Conservation (phyloP, 2,888 invertebrate genomes). For the Adelphocoris suturalis region DNA sequence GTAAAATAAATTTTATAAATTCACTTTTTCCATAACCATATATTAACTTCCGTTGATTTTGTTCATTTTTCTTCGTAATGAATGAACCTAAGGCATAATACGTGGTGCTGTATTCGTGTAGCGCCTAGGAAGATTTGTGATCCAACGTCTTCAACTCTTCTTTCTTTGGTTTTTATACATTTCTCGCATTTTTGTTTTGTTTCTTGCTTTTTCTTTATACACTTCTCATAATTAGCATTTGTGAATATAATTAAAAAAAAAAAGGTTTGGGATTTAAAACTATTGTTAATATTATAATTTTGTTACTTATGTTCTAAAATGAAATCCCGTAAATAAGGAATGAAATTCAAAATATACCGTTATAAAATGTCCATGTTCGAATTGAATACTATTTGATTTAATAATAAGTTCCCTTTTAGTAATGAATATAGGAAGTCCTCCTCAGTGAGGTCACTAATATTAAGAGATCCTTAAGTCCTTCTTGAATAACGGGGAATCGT, state of each 20-base stretch:
- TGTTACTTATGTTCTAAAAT: slow-evolving; percentile 67
- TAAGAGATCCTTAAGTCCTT: too few relatives aligned
- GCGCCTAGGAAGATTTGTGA: slow-evolving; percentile 50
- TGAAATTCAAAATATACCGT: slow-evolving; percentile 70
- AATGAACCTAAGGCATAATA: slow-evolving; percentile 39
- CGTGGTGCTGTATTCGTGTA: slow-evolving; percentile 16
- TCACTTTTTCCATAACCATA: not conserved
- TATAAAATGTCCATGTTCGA: slow-evolving; percentile 63
- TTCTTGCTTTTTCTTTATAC: slow-evolving; percentile 54
- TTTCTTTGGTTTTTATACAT: slow-evolving; percentile 47
- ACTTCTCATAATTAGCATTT: slow-evolving; percentile 66
- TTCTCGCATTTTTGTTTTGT: slow-evolving; percentile 44
- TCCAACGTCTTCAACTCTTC: slow-evolving; percentile 64
- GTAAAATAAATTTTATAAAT: slow-evolving; percentile 49
- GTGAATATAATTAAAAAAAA: slow-evolving; percentile 60
- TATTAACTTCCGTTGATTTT: slow-evolving; percentile 16
- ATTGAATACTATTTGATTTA: not conserved
- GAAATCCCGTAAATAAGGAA: slow-evolving; percentile 69
- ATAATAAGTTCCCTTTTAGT: not conserved
- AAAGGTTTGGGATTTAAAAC: slow-evolving; percentile 61
- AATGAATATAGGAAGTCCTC: not conserved
- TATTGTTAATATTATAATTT: slow-evolving; percentile 67
- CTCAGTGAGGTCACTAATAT: not conserved
- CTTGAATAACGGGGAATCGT: too few relatives aligned
- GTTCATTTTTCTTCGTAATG: slow-evolving; percentile 6